Conservation (phyloP, 2,888 invertebrate genomes). For the Drosophila quinaria region DNA sequence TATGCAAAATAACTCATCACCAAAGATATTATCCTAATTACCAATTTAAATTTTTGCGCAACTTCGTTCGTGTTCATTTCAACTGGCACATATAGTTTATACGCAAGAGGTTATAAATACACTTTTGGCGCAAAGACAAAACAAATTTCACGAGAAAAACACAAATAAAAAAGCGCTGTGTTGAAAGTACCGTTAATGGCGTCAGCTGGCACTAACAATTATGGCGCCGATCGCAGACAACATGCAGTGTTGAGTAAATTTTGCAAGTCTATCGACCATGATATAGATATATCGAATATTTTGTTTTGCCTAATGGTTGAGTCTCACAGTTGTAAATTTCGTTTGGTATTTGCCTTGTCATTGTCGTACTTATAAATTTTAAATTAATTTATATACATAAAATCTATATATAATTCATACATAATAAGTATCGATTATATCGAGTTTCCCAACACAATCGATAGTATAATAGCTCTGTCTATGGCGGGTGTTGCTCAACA, state of each 20-base stretch:
- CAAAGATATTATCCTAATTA: background rate
- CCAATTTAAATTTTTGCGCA: background rate
- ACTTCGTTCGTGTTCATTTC: background rate
- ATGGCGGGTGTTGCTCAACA: background rate
- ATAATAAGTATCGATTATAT: background rate
- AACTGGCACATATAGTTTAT: background rate
- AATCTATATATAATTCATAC: no score
- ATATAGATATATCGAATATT: background rate
- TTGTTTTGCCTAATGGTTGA: background rate
- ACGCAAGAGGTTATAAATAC: background rate
- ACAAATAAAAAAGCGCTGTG: conserved; percentile 3
- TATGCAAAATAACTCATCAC: background rate
- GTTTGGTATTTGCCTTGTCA: no score
- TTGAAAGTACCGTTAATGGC: conserved; percentile 40
- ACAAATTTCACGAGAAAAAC: conserved; percentile 10
- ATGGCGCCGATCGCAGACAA: conserved; percentile 24
- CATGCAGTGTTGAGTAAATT: background rate
- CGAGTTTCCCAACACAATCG: background rate
- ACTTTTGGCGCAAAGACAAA: background rate
- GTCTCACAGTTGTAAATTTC: background rate
- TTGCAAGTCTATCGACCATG: background rate
- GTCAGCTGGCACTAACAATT: conserved; percentile 21
- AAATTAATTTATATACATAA: no score
- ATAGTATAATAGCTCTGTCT: background rate
- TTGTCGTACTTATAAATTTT: no score